Percentiles rank a stretch among this genome's conserved stretches.
phyloP scores from a whole-genome alignment of 1,140 invertebrate species.

The Mactra quadrangularis region DNA sequence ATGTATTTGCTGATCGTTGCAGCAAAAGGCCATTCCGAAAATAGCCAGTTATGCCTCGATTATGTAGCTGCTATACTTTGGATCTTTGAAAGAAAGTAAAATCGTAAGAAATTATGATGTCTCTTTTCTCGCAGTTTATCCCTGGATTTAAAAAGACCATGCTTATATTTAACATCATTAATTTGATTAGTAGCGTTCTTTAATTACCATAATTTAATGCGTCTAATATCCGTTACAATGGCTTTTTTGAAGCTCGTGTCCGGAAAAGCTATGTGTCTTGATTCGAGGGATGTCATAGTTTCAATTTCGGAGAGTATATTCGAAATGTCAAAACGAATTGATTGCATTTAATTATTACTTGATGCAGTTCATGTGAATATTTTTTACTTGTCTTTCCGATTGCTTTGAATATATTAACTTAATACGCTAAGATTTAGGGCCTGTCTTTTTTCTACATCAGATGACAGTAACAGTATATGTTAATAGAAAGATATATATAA shows the following conservation, averaged over 20 bases:
- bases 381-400: too few species aligned
- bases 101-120: constrained; percentile 13
- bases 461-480: too few species aligned
- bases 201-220: background rate
- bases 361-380: too few species aligned
- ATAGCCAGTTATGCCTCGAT: constrained; percentile 10
- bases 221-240: background rate
- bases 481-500: too few species aligned
- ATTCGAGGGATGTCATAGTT: background rate
- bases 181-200: constrained; percentile 30
- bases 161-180: background rate
- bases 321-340: too few species aligned
- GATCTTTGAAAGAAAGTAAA: constrained; percentile 5
- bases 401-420: too few species aligned
- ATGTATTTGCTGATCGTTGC: too few species aligned
- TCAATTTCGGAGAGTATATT: too few species aligned
- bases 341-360: too few species aligned
- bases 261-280: background rate
- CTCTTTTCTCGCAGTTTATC: background rate
- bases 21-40: constrained; percentile 9
- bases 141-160: constrained; percentile 2
- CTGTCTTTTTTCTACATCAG: too few species aligned
- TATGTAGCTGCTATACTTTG: background rate
- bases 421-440: too few species aligned
- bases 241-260: background rate